phyloP scores from a whole-genome alignment of 2,797 vertebrate genomes.

The Rhinatrema bivittatum region DNA sequence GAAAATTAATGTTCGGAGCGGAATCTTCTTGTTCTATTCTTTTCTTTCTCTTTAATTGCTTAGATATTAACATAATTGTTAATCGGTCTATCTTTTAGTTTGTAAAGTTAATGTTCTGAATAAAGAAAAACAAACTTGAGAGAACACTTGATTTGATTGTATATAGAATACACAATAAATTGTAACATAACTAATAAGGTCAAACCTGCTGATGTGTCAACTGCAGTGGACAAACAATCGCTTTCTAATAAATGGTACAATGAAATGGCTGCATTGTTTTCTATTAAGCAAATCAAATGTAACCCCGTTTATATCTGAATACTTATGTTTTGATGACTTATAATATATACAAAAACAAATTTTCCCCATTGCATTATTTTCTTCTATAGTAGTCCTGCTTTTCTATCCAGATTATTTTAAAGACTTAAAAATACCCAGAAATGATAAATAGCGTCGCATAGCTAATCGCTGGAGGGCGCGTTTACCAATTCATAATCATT shows the following conservation, averaged over 20 bases:
- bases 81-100: no score
- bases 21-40: no score
- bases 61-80: no score
- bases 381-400: slow-evolving; percentile 25
- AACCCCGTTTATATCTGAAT: slow-evolving; percentile 34
- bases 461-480: slow-evolving; percentile 74
- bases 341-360: slow-evolving; percentile 55
- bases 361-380: slow-evolving; percentile 42
- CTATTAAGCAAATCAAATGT: slow-evolving; percentile 18
- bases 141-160: not conserved
- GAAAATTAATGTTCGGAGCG: no score
- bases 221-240: slow-evolving; percentile 22
- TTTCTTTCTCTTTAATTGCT: no score
- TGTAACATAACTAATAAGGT: not conserved
- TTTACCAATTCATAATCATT: slow-evolving; percentile 81
- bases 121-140: no score
- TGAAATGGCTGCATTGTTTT: slow-evolving; percentile 32
- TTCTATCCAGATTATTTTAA: slow-evolving; percentile 52
- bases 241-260: slow-evolving; percentile 32
- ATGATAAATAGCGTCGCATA: slow-evolving; percentile 73
- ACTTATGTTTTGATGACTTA: slow-evolving; percentile 47
- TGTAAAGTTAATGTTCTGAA: no score
- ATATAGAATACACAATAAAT: not conserved
- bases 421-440: slow-evolving; percentile 50
- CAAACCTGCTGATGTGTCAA: slow-evolving; percentile 5